Percentiles rank a stretch among this genome's conserved stretches.
phyloP scores from a whole-genome alignment of 2,888 invertebrate species.

The Drepana falcataria region DNA sequence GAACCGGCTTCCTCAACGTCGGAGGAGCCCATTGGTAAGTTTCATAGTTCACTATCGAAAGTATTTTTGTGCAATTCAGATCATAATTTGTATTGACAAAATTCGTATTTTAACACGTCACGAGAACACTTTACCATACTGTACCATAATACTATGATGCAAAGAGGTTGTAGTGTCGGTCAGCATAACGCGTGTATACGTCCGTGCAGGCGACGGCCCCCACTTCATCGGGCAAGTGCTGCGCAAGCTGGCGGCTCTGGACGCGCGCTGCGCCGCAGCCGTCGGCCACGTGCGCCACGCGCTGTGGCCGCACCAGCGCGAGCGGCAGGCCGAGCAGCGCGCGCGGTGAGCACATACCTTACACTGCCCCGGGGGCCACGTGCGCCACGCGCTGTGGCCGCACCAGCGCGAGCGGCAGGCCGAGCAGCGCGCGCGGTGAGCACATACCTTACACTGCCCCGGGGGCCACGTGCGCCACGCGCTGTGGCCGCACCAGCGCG shows the following conservation, averaged over 20 bases:
- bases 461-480: slow-evolving; percentile 43
- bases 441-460: not conserved
- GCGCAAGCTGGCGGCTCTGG: slow-evolving; percentile 84
- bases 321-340: slow-evolving; percentile 86
- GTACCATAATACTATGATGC: too few species aligned
- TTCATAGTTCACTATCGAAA: too few species aligned
- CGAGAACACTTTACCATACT: too few species aligned
- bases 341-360: slow-evolving; percentile 54
- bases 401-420: slow-evolving; percentile 88
- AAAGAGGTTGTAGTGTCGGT: not conserved
- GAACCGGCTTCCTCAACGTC: slow-evolving; percentile 54
- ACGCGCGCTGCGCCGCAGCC: slow-evolving; percentile 83
- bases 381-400: slow-evolving; percentile 84
- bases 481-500: slow-evolving; percentile 90
- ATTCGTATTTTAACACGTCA: too few species aligned
- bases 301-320: slow-evolving; percentile 90
- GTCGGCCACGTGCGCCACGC: slow-evolving; percentile 84
- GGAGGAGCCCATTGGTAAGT: slow-evolving; percentile 55
- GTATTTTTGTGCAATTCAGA: too few species aligned
- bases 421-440: slow-evolving; percentile 81
- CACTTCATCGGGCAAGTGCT: slow-evolving; percentile 90
- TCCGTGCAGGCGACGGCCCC: slow-evolving; percentile 87
- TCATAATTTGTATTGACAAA: too few species aligned
- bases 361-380: too few species aligned
- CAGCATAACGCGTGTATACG: not conserved